Base-by-base conservation (phyloP, 2,113 vertebrate species). In the Sapayoa aenigma region DNA sequence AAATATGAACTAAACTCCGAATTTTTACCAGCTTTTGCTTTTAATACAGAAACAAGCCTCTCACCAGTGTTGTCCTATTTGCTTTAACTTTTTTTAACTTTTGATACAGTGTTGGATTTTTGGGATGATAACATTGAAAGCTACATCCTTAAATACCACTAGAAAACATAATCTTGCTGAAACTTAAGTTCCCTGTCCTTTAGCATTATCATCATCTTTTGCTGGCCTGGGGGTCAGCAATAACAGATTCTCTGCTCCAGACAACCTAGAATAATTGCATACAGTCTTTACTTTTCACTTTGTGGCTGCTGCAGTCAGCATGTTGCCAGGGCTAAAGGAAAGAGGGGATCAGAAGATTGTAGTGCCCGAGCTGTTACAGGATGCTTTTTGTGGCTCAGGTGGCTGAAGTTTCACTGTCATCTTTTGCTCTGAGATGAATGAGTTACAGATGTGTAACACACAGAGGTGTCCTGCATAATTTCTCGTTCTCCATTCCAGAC, bases 401-500 rank as follows among this genome's bases (percentile, higher is more conserved):
- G 35, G 42, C 53, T 69, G 58, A 90, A 80, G 18, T 73, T 69
- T 13, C 65, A 1, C 47, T 88, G 65, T 73, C 1, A 4, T 41
- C 24, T 88, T 77, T 33, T 84, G 72, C 67, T 91, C 5, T 75
- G 72, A 77, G 50, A n/a, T 72, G 27, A 75, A 28, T 63, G 24
- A 84, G 35, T 62, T 94, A 21, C 25, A 68, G 22, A 25, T 60
- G 33, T 55, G 7, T 53, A 59, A 14, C 25, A 90, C 21, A 20
- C 50, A 46, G 63, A 67, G n/a, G 27, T 90, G 49, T 75, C 76
- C 69, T 88, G 81, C 73, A 74, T 96, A 47, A 84, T 42, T 22
- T 97, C 46, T 94, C 25, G 30, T 87, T 96, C 88, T 78, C 94
- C 8, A 76, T 97, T 96, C 16, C 97, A 99, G 99, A 99, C 96